Base-by-base conservation (phyloP, 2,797 vertebrate species). In the Sebastes ruberrimus region DNA sequence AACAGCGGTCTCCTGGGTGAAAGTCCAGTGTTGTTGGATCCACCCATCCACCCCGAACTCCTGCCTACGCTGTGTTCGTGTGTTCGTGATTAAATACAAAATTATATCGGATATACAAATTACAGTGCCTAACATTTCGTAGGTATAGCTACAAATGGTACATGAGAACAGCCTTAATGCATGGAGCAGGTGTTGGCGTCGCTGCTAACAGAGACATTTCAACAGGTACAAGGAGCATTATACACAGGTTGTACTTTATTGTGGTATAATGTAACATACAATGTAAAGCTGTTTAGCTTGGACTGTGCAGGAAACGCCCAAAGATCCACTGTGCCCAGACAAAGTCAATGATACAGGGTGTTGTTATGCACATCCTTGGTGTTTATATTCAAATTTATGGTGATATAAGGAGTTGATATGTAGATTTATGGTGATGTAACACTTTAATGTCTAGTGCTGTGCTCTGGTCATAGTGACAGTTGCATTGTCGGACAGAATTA, bases 361-460 rank as follows among this genome's bases (percentile, higher is more conserved):
- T 11, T 71, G 49, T 28, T 80, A 53, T 74, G 22, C 59, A 80
- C 22, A 49, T 74, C 11, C 27, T 22, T 4, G 32, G 23, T 62
- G 46, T 46, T 42, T 27, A 57, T 63, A 71, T 81, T 65, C 2
- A 66, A 65, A 76, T 76, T 4, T 76, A 65, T 70, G 78, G 6
- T 33, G 28, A 64, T 52, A 8, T 18, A 3, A 7, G 52, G 33
- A 49, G 16, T 32, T 63, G 33, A 55, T 74, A 57, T 71, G 66
- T 28, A 70, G 28, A 76, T 81, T 52, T 71, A 65, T 70, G 35
- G 5, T 49, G 60, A 74, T 32, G 14, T 11, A 20, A 20, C 3
- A 23, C 8, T 56, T 32, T 27, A 22, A 30, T 22, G 28, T 68
- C 4, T 42, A 11, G 65, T 25, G 33, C 14, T 32, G 14, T 33